Percentiles rank a stretch among this genome's conserved stretches.
Conservation (phyloP, 1,140 invertebrate genomes). For the Eupeodes corollae region DNA sequence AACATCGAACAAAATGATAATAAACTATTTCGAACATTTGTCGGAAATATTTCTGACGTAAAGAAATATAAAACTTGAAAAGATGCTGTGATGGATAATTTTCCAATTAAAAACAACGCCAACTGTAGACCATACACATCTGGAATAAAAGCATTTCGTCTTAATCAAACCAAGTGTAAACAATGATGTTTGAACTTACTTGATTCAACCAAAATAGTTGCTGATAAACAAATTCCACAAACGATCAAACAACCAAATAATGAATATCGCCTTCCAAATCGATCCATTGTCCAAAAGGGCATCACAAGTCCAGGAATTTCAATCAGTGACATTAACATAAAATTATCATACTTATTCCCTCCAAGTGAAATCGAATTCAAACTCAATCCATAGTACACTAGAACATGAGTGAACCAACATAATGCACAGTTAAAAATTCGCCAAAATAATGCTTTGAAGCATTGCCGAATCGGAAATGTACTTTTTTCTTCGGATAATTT, state of each 20-base stretch:
- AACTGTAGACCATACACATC: constrained; percentile 37
- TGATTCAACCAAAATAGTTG: constrained; percentile 17
- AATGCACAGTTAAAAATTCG: constrained; percentile 51
- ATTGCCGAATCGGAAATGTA: constrained; percentile 22
- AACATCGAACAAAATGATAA: constrained; percentile 55
- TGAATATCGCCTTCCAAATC: constrained; percentile 50
- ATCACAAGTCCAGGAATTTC: constrained; percentile 60
- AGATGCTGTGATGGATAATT: constrained; percentile 58
- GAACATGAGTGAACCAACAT: constrained; percentile 57
- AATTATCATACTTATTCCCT: constrained; percentile 59
- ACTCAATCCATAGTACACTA: constrained; percentile 73
- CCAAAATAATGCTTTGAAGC: constrained; percentile 27
- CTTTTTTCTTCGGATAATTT: constrained; percentile 23
- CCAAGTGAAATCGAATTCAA: constrained; percentile 64
- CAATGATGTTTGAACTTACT: constrained; percentile 24
- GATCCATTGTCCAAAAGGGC: constrained; percentile 50
- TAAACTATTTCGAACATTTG: constrained; percentile 48
- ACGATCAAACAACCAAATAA: constrained; percentile 48
- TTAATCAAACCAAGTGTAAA: not conserved
- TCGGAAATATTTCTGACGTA: constrained; percentile 60
- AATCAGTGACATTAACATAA: constrained; percentile 56
- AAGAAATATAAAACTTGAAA: constrained; percentile 59
- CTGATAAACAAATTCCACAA: constrained; percentile 41
- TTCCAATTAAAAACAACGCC: constrained; percentile 56
- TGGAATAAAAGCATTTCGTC: constrained; percentile 9